Base-by-base conservation (phyloP, 2,888 invertebrate species). In the Euclidia mi region DNA sequence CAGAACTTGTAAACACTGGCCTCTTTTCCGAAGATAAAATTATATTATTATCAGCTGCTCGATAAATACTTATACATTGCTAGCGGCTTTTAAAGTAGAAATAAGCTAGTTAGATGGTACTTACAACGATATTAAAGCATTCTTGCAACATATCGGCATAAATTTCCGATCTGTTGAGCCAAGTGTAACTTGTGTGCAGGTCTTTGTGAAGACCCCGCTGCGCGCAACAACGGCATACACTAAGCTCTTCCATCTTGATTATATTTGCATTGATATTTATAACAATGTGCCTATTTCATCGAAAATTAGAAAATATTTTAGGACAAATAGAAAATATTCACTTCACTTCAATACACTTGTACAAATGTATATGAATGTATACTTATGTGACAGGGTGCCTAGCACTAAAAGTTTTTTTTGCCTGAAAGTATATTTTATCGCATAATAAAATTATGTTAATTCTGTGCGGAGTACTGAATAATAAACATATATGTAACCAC, bases 111-210 rank as follows among this genome's bases (percentile, higher is more conserved):
- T 25, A 25, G 1, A 35, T 18, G 3, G 34, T 45, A 85, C 90
- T 84, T 80, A 90, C 91, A 32, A 72, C 69, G 29, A 91, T 87
- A 79, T 84, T 86, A 37, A 88, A 91, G 60, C 91, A 91, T 73
- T 90, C 85, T 12, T 79, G 63, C n/a, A 91, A 63, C 90, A 91
- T 91, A 41, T 85, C 82, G 0, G 85, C 81, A 67, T 91, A 91
- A 41, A 82, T 72, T 69, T 90, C 89, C 49, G 81, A 83, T 70
- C 78, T 85, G 46, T 88, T 82, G 3, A 82, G 56, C 76, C 79
- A 87, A 45, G 66, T 25, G 55, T 90, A 87, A 10, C 66, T 60
- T 0, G 78, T 58, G 58, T 84, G 73, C 14, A 92, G 47, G 60
- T 90, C 84, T 75, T 86, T 91, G 42, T 84, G 83, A 1, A 73